Conservation (phyloP, 2,888 invertebrate species). For the Eulithis prunata region DNA sequence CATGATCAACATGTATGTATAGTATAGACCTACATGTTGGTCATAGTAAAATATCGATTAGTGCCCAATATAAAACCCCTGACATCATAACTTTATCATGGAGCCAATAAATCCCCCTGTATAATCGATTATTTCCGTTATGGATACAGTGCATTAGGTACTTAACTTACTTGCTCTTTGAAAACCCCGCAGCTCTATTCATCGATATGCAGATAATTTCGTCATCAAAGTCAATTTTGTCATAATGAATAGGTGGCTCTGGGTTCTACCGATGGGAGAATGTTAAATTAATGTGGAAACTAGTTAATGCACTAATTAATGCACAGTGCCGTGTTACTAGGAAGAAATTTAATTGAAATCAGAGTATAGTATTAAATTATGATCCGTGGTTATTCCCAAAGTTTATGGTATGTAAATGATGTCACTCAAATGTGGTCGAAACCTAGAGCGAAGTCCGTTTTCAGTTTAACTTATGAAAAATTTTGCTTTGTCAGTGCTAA, state of each 20-base stretch:
- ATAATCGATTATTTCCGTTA: neutral
- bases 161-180: neutral
- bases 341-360: no score
- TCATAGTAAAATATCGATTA: no score
- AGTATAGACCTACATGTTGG: no score
- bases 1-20: no score
- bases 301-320: neutral
- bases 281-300: constrained; percentile 13
- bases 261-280: constrained; percentile 5
- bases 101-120: neutral
- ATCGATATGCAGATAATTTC: constrained; percentile 11
- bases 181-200: constrained; percentile 6
- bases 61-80: no score
- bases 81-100: neutral
- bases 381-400: no score
- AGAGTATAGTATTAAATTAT: no score
- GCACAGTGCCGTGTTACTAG: neutral
- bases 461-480: no score
- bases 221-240: constrained; percentile 20
- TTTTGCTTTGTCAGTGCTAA: no score
- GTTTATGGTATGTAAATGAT: no score
- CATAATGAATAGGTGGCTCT: constrained; percentile 19
- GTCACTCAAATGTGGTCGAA: no score
- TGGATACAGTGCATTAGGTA: neutral
- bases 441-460: no score